Base-by-base conservation (phyloP, 2,797 vertebrate species). In the Nyctibius grandis region DNA sequence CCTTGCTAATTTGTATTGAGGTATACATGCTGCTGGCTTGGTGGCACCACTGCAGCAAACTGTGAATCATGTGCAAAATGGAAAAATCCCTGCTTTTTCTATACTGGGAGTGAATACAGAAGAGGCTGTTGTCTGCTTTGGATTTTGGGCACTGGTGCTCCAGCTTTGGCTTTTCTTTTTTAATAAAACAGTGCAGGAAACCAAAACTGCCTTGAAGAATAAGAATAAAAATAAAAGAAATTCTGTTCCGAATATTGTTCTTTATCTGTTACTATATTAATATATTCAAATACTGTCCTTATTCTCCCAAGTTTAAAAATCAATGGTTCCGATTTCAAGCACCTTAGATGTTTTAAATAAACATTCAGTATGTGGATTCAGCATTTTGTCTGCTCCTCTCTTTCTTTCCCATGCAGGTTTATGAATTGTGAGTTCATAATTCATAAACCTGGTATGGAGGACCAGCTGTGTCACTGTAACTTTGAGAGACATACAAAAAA, bases 1-100 rank as follows among this genome's bases (percentile, higher is more conserved):
- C 34, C n/a, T 38, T 78, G 45, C 33, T 96, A 94, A 92, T 89
- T 88, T 93, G 65, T 54, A 40, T 33, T 89, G 74, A 92, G 28
- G 48, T 93, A 40, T 73, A 72, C 29, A 44, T 3, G 3, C 31
- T 72, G 50, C 57, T 94, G 83, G 70, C 48, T 90, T 85, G 61
- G 59, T 70, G 33, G 29, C 53, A 76, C 61, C 42, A 34, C 86
- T 88, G 91, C 59, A 90, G 69, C 33, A 93, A 92, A 89, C 50
- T 40, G 20, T 67, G 60, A 90, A 77, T 77, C 11, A 59, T 88
- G n/a, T 56, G 42, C n/a, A 91, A 89, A 91, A 67, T 54, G 34
- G 89, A 88, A 95, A 97, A 93, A 64, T 40, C 34, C 42, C 48
- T 70, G 26, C 6, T 50, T 85, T 80, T 75, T 61, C 45, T 65